Evolutionary conservation across 1,140 invertebrate genomes (phyloP).

Genomic region (Halesus radiatus): DNA sequence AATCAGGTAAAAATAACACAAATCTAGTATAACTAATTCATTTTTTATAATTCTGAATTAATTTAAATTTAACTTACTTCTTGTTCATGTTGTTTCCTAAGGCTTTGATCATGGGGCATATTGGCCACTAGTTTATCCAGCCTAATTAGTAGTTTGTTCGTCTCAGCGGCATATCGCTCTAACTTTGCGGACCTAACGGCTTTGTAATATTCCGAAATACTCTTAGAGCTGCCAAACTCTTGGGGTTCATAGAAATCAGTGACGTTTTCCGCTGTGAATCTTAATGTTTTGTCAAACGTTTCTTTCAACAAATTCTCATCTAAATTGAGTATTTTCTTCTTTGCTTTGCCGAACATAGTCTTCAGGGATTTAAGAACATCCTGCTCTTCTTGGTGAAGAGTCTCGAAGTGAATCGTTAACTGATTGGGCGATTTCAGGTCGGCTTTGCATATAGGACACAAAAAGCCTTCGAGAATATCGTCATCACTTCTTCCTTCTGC

Average conservation of each 20-base stretch:
- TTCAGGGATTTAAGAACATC: constrained; percentile 92
- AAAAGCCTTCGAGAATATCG: constrained; percentile 89
- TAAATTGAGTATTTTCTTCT: constrained; percentile 88
- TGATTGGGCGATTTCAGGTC: constrained; percentile 87
- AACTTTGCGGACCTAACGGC: constrained; percentile 75
- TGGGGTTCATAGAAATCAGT: constrained; percentile 73
- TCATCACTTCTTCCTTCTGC: constrained; percentile 61
- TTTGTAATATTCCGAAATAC: constrained; percentile 86
- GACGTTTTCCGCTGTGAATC: constrained; percentile 53
- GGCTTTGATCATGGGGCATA: constrained; percentile 83
- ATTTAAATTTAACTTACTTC: constrained; percentile 62
- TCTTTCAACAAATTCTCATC: constrained; percentile 77
- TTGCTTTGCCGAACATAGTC: constrained; percentile 90
- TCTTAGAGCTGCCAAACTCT: constrained; percentile 76
- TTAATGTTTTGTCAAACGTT: constrained; percentile 69
- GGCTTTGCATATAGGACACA: constrained; percentile 93
- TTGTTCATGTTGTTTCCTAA: constrained; percentile 86
- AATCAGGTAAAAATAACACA: too few relatives aligned
- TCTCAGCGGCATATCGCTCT: constrained; percentile 92
- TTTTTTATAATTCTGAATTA: too few relatives aligned
- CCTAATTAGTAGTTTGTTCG: constrained; percentile 95
- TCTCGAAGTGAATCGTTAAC: constrained; percentile 90
- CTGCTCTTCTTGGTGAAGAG: constrained; percentile 89
- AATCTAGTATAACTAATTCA: too few relatives aligned
- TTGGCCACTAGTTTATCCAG: constrained; percentile 92